These are phyloP conservation scores for Apus apus DNA, from an alignment of 2,113 vertebrate species.

Conservation along the genomic window DNA sequence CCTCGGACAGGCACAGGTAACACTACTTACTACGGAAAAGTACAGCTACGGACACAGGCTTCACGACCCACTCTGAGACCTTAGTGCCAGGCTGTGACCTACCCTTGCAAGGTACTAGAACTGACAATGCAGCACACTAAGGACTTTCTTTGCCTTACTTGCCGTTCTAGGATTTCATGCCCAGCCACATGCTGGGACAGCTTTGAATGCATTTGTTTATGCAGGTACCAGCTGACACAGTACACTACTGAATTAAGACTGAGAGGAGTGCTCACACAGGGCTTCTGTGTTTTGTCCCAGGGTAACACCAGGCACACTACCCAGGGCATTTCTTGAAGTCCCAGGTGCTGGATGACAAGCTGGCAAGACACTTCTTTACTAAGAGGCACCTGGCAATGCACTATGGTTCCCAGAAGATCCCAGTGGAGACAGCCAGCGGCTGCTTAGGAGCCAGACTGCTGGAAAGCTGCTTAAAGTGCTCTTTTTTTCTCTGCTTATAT, in stretches of 20 bases:
- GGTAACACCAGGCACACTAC: background rate
- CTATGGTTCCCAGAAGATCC: background rate
- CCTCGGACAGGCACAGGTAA: background rate
- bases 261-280: background rate
- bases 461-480: background rate
- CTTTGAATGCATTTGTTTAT: background rate
- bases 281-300: background rate
- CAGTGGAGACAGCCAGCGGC: background rate
- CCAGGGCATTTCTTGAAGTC: background rate
- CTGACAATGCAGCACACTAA: background rate
- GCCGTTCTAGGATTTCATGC: background rate
- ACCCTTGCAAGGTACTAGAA: background rate
- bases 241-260: background rate
- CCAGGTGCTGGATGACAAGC: background rate
- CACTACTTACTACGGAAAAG: rapidly evolving
- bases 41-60: background rate
- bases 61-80: rapidly evolving
- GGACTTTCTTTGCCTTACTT: background rate
- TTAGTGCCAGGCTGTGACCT: background rate
- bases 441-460: background rate
- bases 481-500: background rate
- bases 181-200: background rate
- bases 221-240: background rate
- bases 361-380: background rate
- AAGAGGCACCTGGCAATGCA: background rate